These are phyloP conservation scores for Drosophila repleta DNA, from an alignment of 1,140 invertebrate species.

Conservation along the genomic window DNA sequence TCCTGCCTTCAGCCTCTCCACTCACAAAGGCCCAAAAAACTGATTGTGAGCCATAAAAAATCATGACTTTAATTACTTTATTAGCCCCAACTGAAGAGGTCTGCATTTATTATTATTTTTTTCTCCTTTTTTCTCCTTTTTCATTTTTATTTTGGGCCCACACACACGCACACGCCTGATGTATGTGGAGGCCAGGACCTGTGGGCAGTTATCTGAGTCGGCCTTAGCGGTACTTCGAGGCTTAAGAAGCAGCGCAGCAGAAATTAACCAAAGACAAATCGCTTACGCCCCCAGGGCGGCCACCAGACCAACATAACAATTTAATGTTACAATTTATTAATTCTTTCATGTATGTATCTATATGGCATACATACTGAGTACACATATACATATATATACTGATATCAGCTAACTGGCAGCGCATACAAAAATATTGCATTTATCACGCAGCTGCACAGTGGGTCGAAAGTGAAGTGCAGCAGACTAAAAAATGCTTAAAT, in stretches of 20 bases:
- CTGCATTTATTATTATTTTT: slow-evolving; percentile 13
- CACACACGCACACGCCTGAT: slow-evolving; percentile 28
- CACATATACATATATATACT: slow-evolving; percentile 7
- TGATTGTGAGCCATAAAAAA: slow-evolving; percentile 71
- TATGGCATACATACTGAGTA: not conserved
- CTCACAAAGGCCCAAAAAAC: slow-evolving; percentile 9
- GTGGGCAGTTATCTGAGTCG: slow-evolving; percentile 30
- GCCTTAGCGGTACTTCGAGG: slow-evolving; percentile 66
- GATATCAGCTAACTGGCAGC: slow-evolving; percentile 55
- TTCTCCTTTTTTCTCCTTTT: too few relatives aligned
- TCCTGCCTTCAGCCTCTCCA: not conserved
- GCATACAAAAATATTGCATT: slow-evolving; percentile 23
- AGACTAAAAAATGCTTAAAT: not conserved
- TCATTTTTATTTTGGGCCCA: slow-evolving; percentile 10
- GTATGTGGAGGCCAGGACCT: not conserved
- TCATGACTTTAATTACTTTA: slow-evolving; percentile 78
- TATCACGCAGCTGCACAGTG: slow-evolving; percentile 63
- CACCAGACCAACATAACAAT: slow-evolving; percentile 56
- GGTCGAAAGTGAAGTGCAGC: not conserved
- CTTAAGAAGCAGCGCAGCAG: slow-evolving; percentile 49
- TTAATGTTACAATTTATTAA: slow-evolving; percentile 61
- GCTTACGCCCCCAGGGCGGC: slow-evolving; percentile 55
- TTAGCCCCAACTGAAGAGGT: slow-evolving; percentile 39
- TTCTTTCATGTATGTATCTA: slow-evolving; percentile 34
- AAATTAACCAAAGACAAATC: slow-evolving; percentile 73